phyloP scores from a whole-genome alignment of 2,113 vertebrate genomes.

The Seriola aureovittata region DNA sequence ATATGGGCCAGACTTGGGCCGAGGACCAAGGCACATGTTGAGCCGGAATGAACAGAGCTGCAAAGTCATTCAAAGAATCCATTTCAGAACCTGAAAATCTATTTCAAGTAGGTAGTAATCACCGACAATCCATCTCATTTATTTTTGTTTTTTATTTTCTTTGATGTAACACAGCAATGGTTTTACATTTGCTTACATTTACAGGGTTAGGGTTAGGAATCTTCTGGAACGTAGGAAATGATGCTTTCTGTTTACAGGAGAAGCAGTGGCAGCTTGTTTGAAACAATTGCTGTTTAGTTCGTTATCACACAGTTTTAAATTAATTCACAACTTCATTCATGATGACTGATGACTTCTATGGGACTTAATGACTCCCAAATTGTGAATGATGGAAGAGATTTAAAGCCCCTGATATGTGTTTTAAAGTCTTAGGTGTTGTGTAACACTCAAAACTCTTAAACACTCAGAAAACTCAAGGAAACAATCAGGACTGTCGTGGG shows the following conservation, averaged over 20 bases:
- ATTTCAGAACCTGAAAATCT: not conserved
- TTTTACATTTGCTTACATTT: not conserved
- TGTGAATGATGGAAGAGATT: not conserved
- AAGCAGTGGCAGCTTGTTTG: not conserved
- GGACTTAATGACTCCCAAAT: not conserved
- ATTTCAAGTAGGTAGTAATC: not conserved
- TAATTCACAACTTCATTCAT: not conserved
- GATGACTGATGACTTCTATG: not conserved
- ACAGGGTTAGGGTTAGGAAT: no score
- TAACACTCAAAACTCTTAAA: no score
- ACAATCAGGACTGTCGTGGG: not conserved
- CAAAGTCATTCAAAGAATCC: not conserved
- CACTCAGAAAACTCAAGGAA: not conserved
- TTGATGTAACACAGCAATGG: not conserved
- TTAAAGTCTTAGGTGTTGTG: not conserved
- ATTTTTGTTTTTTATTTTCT: not conserved
- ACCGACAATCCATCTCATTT: not conserved
- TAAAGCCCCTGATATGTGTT: no score
- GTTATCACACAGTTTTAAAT: not conserved
- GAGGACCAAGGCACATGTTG: no score
- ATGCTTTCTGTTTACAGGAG: not conserved
- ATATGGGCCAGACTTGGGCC: no score
- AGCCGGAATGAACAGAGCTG: slow-evolving; percentile 5
- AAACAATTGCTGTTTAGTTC: not conserved
- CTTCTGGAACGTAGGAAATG: not conserved